Percentiles rank a stretch among this genome's conserved stretches.
phyloP scores from a whole-genome alignment of 2,797 vertebrate genomes.

The Phataginus tricuspis region DNA sequence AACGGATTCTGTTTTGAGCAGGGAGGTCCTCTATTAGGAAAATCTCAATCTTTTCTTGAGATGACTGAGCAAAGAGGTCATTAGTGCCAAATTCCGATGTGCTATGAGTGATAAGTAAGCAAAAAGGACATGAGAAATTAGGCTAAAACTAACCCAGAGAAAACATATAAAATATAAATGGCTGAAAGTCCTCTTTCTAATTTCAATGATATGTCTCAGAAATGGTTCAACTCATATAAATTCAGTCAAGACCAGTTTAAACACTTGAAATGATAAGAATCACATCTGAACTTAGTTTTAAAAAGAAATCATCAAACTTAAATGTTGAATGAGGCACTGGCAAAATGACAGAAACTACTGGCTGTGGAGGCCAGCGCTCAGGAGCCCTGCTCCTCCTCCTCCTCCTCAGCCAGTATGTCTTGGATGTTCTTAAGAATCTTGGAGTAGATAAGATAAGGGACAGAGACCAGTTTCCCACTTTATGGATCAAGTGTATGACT shows the following conservation, averaged over 20 bases:
- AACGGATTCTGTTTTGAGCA: background rate
- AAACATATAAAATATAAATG: background rate
- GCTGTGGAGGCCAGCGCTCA: no score
- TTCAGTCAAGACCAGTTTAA: background rate
- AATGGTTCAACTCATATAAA: background rate
- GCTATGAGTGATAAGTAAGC: background rate
- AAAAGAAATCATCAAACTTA: background rate
- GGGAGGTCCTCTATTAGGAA: background rate
- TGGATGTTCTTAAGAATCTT: no score
- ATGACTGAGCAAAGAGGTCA: background rate
- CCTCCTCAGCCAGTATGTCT: accelerated
- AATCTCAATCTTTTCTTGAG: background rate
- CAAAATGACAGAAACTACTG: background rate
- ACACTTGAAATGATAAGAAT: background rate
- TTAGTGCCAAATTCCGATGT: background rate
- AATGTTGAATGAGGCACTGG: background rate
- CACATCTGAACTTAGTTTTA: background rate
- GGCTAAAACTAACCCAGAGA: background rate
- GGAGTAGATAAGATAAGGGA: background rate
- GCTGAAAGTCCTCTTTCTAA: background rate
- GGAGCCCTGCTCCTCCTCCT: no score
- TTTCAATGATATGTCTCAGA: background rate
- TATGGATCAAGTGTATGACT: background rate
- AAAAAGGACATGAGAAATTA: background rate
- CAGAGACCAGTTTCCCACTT: background rate